phyloP scores from a whole-genome alignment of 2,888 invertebrate species.

The Cremastinae sp. region DNA sequence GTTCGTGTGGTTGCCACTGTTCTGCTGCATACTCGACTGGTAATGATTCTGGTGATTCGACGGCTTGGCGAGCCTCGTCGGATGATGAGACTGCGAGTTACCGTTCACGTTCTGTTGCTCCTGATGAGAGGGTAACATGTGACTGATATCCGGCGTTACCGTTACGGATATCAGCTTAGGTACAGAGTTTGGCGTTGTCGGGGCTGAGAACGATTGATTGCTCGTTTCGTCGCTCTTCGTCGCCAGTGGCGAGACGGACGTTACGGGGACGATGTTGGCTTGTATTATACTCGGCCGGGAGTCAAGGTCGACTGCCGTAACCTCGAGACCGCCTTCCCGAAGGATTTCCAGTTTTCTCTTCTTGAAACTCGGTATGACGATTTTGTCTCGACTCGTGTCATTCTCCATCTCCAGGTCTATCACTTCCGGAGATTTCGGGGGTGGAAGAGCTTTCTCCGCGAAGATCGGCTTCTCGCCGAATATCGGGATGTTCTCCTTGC shows the following conservation, averaged over 20 bases:
- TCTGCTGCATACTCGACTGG: constrained; percentile 31
- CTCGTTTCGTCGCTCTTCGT: constrained; percentile 74
- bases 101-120: constrained; percentile 63
- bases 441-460: constrained; percentile 80
- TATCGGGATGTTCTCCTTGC: constrained; percentile 83
- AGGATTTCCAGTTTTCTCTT: constrained; percentile 88
- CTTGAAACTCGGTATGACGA: constrained; percentile 82
- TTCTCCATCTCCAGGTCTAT: constrained; percentile 83
- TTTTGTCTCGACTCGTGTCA: constrained; percentile 74
- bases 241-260: constrained; percentile 71
- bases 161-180: constrained; percentile 80
- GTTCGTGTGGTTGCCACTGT: constrained; percentile 46
- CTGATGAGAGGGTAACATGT: constrained; percentile 76
- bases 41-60: constrained; percentile 32
- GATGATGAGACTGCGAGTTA: constrained; percentile 57
- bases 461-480: constrained; percentile 76
- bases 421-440: constrained; percentile 85
- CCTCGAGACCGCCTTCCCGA: constrained; percentile 88
- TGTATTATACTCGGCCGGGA: constrained; percentile 80
- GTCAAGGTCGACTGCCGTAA: constrained; percentile 84
- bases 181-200: constrained; percentile 71
- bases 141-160: constrained; percentile 80
- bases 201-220: constrained; percentile 66
- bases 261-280: constrained; percentile 80
- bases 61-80: constrained; percentile 33